Conservation (phyloP, 2,888 invertebrate species). For the Cryptus armator region DNA sequence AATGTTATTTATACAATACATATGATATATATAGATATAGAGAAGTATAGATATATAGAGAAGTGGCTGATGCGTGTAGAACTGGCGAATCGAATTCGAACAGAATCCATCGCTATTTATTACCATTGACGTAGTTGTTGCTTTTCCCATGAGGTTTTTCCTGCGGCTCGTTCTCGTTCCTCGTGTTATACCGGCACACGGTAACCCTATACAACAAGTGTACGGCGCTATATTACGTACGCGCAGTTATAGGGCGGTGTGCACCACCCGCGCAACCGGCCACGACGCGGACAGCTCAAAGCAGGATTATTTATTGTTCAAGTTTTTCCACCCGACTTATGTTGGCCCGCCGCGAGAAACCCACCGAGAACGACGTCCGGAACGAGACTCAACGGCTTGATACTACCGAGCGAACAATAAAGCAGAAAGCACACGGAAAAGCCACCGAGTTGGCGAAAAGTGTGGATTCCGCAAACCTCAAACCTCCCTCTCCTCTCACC, state of each 20-base stretch:
- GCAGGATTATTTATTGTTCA: conserved; percentile 77
- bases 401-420: conserved; percentile 68
- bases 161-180: conserved; percentile 36
- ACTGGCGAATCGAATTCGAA: conserved; percentile 67
- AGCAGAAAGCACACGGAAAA: conserved; percentile 52
- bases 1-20: conserved; percentile 70
- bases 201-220: not conserved
- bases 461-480: conserved; percentile 30
- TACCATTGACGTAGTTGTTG: conserved; percentile 65
- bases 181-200: not conserved
- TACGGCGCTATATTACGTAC: not conserved
- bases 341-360: conserved; percentile 64
- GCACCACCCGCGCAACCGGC: conserved; percentile 42
- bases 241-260: conserved; percentile 24
- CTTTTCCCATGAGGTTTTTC: conserved; percentile 66
- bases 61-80: conserved; percentile 60
- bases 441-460: conserved; percentile 39
- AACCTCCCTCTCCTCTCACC: not conserved
- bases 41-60: conserved; percentile 22
- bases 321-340: conserved; percentile 75
- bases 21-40: conserved; percentile 12
- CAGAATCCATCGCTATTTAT: conserved; percentile 76
- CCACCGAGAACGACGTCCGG: conserved; percentile 55
- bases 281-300: conserved; percentile 63
- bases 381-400: conserved; percentile 58